Evolutionary conservation across 2,113 vertebrate species (phyloP).

Genomic region (Campylomormyrus tamandua): DNA sequence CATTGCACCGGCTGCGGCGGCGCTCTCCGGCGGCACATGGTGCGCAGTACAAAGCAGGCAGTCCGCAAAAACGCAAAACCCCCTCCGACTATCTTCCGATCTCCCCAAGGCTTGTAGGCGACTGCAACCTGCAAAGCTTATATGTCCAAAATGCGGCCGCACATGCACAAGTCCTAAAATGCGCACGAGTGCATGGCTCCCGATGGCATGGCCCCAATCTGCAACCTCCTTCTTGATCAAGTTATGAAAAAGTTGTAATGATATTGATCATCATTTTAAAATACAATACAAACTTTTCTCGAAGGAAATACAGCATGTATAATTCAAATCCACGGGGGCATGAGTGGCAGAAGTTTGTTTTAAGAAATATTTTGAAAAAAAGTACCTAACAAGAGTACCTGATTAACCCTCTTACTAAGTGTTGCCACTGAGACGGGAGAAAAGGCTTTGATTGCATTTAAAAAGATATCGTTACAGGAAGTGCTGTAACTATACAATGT

Average conservation of each 20-base stretch:
- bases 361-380: not conserved
- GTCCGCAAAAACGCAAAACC: slow-evolving; percentile 22
- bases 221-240: not conserved
- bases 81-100: not conserved
- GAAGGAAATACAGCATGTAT: not conserved
- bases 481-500: slow-evolving; percentile 23
- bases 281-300: not conserved
- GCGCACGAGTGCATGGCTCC: not conserved
- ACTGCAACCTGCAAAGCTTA: not conserved
- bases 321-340: not conserved
- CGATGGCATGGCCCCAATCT: not conserved
- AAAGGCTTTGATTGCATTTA: slow-evolving; percentile 24
- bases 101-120: not conserved
- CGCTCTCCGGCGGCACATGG: slow-evolving; percentile 80
- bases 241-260: not conserved
- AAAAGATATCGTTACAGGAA: slow-evolving; percentile 31
- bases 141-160: slow-evolving; percentile 13
- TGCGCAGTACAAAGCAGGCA: slow-evolving; percentile 63
- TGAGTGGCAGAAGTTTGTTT: not conserved
- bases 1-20: slow-evolving; percentile 88
- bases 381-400: not conserved
- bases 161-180: slow-evolving; percentile 17
- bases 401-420: slow-evolving; percentile 35
- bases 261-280: not conserved
- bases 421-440: slow-evolving; percentile 42